These are phyloP conservation scores for Orientallactaga sibirica DNA, from an alignment of 2,797 vertebrate species.

Conservation along the genomic window DNA sequence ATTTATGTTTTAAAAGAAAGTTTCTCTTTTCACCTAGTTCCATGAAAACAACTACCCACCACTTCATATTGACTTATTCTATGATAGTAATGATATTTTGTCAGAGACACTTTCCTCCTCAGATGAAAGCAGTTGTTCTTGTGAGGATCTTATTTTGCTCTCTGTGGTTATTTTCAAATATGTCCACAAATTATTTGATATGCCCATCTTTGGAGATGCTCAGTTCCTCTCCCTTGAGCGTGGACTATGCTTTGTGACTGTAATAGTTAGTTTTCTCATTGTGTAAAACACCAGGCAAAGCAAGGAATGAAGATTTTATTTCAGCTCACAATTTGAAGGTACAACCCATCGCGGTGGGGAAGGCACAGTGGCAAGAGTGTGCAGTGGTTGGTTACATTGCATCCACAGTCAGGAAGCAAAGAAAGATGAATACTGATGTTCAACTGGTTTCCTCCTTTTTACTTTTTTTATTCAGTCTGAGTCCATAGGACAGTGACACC, in stretches of 20 bases:
- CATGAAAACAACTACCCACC: constrained; percentile 48
- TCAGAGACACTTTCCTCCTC: constrained; percentile 51
- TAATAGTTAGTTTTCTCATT: neutral
- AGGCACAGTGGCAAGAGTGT: too few species aligned
- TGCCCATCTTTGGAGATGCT: neutral
- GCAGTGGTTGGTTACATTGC: too few species aligned
- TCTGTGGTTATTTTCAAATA: constrained; percentile 53
- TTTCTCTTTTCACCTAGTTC: constrained; percentile 48
- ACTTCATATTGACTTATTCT: constrained; percentile 32
- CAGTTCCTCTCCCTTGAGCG: neutral
- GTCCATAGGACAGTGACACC: neutral
- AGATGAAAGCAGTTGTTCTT: constrained; percentile 9
- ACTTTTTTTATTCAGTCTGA: neutral
- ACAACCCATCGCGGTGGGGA: too few species aligned
- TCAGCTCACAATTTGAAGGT: too few species aligned
- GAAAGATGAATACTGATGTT: too few species aligned
- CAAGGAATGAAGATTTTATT: too few species aligned
- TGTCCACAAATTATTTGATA: constrained; percentile 19
- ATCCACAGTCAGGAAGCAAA: too few species aligned
- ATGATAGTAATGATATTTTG: neutral
- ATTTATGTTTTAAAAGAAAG: neutral
- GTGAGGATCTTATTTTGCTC: constrained; percentile 26
- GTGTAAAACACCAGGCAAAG: neutral
- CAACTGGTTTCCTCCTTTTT: neutral
- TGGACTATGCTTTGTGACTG: neutral